phyloP scores from a whole-genome alignment of 2,888 invertebrate genomes.

The Teinopalpus imperialis region DNA sequence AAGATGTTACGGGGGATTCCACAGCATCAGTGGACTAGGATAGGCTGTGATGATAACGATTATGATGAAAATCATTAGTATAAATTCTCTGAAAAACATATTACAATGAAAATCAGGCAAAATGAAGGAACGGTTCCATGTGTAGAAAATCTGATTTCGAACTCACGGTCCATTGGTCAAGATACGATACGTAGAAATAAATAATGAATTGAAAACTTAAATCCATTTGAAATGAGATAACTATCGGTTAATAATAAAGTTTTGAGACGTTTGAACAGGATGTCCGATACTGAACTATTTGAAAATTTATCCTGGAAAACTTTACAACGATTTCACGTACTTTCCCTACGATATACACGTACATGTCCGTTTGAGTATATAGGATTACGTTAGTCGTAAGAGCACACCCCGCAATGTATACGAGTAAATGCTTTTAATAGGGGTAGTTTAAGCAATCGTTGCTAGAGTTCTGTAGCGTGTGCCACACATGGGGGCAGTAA shows the following conservation, averaged over 20 bases:
- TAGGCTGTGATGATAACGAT: too few relatives aligned
- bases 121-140: too few relatives aligned
- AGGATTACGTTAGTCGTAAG: conserved; percentile 3
- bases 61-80: too few relatives aligned
- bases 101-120: too few relatives aligned
- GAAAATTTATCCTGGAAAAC: background rate
- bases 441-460: conserved; percentile 9
- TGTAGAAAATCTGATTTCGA: too few relatives aligned
- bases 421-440: conserved; percentile 25
- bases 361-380: conserved; percentile 6
- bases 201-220: background rate
- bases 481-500: conserved; percentile 25
- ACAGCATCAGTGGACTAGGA: too few relatives aligned
- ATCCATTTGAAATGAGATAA: background rate
- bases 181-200: too few relatives aligned
- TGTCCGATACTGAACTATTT: background rate
- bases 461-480: conserved; percentile 1
- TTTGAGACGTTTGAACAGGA: conserved; percentile 12
- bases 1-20: too few relatives aligned
- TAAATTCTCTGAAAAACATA: too few relatives aligned
- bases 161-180: too few relatives aligned
- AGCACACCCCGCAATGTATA: conserved; percentile 21
- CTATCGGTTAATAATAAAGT: conserved; percentile 24
- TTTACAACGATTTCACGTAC: background rate
- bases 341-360: background rate